Conservation (phyloP, 2,797 vertebrate species). For the Esox masquinongy region DNA sequence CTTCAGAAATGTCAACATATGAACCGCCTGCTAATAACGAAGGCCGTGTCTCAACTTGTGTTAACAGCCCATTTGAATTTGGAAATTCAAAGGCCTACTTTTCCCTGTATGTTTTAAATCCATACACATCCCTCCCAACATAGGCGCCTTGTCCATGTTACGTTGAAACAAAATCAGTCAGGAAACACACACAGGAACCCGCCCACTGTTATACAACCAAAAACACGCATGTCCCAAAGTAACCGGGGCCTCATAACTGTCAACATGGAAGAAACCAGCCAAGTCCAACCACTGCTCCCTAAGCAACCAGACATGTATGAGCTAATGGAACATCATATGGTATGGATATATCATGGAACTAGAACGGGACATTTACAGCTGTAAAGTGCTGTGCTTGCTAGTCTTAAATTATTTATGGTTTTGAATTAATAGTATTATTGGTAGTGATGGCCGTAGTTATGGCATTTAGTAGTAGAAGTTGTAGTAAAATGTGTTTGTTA, state of each 20-base stretch:
- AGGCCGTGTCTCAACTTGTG: background rate
- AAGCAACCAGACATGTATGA: background rate
- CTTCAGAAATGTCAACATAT: background rate
- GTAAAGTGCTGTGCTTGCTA: too few species aligned
- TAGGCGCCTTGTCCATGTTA: background rate
- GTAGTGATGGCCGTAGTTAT: too few species aligned
- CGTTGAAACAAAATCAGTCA: background rate
- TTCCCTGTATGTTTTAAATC: background rate
- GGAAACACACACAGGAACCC: constrained; percentile 2
- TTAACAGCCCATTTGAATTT: background rate
- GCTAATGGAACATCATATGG: background rate
- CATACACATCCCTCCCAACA: background rate
- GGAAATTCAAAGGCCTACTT: background rate
- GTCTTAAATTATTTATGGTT: too few species aligned
- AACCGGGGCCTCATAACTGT: background rate
- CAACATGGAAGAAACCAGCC: constrained; percentile 2
- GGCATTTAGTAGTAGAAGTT: too few species aligned
- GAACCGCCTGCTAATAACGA: background rate
- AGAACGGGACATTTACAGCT: too few species aligned
- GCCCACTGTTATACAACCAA: background rate
- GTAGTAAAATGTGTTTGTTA: too few species aligned
- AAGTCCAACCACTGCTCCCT: background rate
- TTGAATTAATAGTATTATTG: too few species aligned
- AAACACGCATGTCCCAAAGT: background rate
- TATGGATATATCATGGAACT: background rate